Percentiles rank a stretch among this genome's conserved stretches.
Conservation (phyloP, 1,140 invertebrate species). For the Zaprionus vittiger region DNA sequence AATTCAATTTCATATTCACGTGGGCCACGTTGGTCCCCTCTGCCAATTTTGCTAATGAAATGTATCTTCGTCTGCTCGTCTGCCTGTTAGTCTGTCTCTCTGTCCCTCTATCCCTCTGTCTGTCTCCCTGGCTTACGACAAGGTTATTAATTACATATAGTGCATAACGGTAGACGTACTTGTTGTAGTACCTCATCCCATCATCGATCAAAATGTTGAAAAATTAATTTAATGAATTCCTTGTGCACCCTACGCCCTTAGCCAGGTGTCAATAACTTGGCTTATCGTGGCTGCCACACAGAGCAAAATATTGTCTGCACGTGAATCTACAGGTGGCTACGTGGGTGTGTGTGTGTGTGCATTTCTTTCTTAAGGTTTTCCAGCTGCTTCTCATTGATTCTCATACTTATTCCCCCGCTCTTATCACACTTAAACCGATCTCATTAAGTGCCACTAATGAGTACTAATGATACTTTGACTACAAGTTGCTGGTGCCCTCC, state of each 20-base stretch:
- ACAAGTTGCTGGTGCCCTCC: background rate
- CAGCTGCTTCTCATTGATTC: background rate
- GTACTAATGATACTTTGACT: slow-evolving; percentile 1
- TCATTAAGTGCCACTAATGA: slow-evolving; percentile 2
- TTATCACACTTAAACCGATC: background rate
- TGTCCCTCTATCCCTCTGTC: background rate
- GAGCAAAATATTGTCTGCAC: slow-evolving; percentile 10
- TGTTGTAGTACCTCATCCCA: background rate
- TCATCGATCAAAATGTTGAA: slow-evolving; percentile 41
- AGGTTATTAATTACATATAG: slow-evolving; percentile 44
- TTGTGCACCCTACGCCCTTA: background rate
- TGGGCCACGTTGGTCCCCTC: slow-evolving; percentile 7
- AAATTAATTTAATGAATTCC: slow-evolving; percentile 40
- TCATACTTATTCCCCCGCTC: background rate
- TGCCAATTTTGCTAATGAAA: slow-evolving; percentile 52
- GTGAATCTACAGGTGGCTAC: background rate
- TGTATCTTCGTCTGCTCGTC: background rate
- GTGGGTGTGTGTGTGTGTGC: background rate
- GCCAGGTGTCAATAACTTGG: slow-evolving; percentile 36
- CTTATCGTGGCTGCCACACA: background rate
- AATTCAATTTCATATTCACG: slow-evolving; percentile 32
- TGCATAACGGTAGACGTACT: background rate
- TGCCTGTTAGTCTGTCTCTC: background rate
- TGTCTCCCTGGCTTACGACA: slow-evolving; percentile 16
- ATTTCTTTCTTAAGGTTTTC: background rate